phyloP scores from a whole-genome alignment of 2,888 invertebrate genomes.

The Lacanobia oleracea region DNA sequence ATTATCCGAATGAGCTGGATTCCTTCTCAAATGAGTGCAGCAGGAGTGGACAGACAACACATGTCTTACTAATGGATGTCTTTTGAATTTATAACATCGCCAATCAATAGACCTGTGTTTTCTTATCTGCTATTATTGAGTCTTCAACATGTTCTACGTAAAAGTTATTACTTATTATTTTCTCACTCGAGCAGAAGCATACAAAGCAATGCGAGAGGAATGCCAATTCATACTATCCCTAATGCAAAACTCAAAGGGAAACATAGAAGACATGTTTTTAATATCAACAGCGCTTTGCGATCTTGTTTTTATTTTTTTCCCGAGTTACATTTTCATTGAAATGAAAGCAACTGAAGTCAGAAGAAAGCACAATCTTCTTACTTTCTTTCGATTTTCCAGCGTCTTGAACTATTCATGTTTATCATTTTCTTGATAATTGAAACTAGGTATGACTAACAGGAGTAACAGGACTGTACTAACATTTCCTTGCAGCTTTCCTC shows the following conservation, averaged over 20 bases:
- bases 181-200: slow-evolving; percentile 14
- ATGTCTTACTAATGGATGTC: no score
- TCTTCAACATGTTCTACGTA: background rate
- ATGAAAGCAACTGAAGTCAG: background rate
- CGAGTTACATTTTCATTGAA: slow-evolving; percentile 15
- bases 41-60: no score
- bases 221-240: slow-evolving; percentile 41
- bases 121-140: background rate
- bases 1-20: no score
- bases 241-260: slow-evolving; percentile 42
- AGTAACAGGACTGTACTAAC: no score
- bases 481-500: background rate
- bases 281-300: slow-evolving; percentile 30
- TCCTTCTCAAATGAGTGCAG: no score
- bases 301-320: slow-evolving; percentile 29
- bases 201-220: slow-evolving; percentile 16
- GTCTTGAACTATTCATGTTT: background rate
- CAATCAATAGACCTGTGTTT: background rate
- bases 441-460: no score
- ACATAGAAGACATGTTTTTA: slow-evolving; percentile 33
- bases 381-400: background rate
- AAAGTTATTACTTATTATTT: slow-evolving; percentile 9
- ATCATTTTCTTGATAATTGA: background rate
- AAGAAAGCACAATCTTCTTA: background rate
- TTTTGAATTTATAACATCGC: background rate